These are phyloP conservation scores for Aphelenchoides besseyi DNA, from an alignment of 1,140 invertebrate genomes.

Conservation along the genomic window DNA sequence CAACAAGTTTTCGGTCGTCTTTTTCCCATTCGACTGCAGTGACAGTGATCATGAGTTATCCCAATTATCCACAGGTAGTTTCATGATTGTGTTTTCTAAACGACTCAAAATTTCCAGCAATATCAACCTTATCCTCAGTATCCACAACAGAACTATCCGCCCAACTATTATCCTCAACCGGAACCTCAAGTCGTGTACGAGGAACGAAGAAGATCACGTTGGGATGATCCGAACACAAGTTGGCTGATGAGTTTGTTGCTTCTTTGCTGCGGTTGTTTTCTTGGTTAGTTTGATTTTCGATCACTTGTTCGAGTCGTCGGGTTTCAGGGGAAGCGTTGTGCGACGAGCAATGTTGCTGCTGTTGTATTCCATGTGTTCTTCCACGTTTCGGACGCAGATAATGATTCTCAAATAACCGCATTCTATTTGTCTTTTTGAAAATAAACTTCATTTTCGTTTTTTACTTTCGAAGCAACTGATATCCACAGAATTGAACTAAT, in stretches of 20 bases:
- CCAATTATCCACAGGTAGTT: no score
- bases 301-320: no score
- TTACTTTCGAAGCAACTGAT: no score
- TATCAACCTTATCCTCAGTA: constrained; percentile 9
- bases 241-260: constrained; percentile 30
- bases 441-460: not conserved
- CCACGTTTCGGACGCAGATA: not conserved
- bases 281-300: constrained; percentile 11
- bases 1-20: no score
- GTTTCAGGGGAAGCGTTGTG: constrained; percentile 26
- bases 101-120: not conserved
- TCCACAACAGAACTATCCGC: constrained; percentile 8
- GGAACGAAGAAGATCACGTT: constrained; percentile 16
- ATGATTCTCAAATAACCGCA: not conserved
- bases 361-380: constrained; percentile 15
- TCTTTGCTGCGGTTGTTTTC: constrained; percentile 30
- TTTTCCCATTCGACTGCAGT: no score
- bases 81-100: no score
- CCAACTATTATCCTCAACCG: constrained; percentile 14
- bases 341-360: constrained; percentile 26
- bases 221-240: constrained; percentile 25
- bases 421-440: not conserved
- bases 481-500: no score
- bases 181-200: constrained; percentile 34
- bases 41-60: no score